A percentile compares a stretch with the other conserved stretches of the same genome.
Evolutionary conservation across 2,113 vertebrate species (phyloP).

Genomic region (Carassius carassius): DNA sequence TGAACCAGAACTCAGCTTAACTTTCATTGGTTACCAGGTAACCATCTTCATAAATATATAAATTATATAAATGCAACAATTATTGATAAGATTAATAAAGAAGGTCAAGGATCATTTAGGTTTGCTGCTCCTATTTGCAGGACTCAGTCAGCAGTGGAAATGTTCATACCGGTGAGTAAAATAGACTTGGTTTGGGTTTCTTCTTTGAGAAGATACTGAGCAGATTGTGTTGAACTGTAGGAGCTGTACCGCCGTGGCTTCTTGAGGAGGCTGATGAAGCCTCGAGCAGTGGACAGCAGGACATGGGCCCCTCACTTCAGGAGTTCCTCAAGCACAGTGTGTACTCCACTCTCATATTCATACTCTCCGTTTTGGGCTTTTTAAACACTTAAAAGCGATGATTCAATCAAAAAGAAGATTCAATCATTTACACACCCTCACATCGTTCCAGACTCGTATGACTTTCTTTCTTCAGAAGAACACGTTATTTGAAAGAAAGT

Average conservation of each 20-base stretch:
- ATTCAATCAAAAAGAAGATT: not conserved
- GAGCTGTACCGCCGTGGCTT: slow-evolving; percentile 91
- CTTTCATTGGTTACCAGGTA: slow-evolving; percentile 93
- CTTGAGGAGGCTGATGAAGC: slow-evolving; percentile 78
- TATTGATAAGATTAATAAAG: not conserved
- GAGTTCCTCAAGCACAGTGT: slow-evolving; percentile 93
- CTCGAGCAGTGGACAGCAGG: slow-evolving; percentile 57
- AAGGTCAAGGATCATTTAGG: not conserved
- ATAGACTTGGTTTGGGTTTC: not conserved
- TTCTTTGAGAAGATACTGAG: not conserved
- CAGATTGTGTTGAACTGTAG: slow-evolving; percentile 63
- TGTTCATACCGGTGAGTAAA: slow-evolving; percentile 85
- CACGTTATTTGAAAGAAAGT: too few species aligned
- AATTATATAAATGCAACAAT: not conserved
- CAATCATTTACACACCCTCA: not conserved
- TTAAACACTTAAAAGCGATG: not conserved
- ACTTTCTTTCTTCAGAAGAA: too few species aligned
- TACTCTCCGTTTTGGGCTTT: not conserved
- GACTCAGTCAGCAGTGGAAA: slow-evolving; percentile 82
- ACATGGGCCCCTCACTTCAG: slow-evolving; percentile 89
- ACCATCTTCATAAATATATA: too few species aligned
- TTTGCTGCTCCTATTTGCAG: slow-evolving; percentile 67
- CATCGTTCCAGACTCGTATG: too few species aligned
- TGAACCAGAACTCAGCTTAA: slow-evolving; percentile 74
- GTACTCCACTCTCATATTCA: not conserved